Conservation (phyloP, 2,113 vertebrate genomes). For the Sigmodon hispidus region DNA sequence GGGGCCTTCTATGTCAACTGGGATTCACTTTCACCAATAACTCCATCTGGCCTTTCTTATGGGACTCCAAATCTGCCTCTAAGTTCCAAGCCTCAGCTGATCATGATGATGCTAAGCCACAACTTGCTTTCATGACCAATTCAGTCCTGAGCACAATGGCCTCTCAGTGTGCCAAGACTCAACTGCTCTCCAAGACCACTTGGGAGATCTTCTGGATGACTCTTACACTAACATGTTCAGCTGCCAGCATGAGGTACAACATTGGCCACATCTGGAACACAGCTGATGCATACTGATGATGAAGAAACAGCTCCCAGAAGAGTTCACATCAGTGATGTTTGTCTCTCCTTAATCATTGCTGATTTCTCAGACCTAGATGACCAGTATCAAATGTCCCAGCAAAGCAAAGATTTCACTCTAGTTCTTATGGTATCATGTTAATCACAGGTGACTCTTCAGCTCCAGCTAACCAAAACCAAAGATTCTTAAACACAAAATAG, state of each 20-base stretch:
- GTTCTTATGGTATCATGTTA: not conserved
- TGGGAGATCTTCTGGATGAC: not conserved
- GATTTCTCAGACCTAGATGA: not conserved
- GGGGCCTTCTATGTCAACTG: not conserved
- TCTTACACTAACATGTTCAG: not conserved
- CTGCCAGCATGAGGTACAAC: not conserved
- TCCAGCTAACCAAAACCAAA: not conserved
- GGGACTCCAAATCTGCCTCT: not conserved
- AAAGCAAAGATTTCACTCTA: not conserved
- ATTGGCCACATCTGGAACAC: not conserved
- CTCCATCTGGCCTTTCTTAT: not conserved
- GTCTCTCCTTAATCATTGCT: not conserved
- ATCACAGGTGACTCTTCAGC: not conserved
- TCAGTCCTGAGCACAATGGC: not conserved
- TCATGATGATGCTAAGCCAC: not conserved
- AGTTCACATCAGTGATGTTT: too few species aligned
- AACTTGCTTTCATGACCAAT: not conserved
- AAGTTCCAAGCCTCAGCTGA: not conserved
- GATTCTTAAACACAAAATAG: not conserved
- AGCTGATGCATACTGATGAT: not conserved
- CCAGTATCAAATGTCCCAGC: not conserved
- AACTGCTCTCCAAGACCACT: not conserved
- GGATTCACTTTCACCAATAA: not conserved
- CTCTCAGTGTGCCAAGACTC: not conserved
- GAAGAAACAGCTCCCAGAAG: not conserved